phyloP scores from a whole-genome alignment of 2,888 invertebrate species.

The Anorthoa munda region DNA sequence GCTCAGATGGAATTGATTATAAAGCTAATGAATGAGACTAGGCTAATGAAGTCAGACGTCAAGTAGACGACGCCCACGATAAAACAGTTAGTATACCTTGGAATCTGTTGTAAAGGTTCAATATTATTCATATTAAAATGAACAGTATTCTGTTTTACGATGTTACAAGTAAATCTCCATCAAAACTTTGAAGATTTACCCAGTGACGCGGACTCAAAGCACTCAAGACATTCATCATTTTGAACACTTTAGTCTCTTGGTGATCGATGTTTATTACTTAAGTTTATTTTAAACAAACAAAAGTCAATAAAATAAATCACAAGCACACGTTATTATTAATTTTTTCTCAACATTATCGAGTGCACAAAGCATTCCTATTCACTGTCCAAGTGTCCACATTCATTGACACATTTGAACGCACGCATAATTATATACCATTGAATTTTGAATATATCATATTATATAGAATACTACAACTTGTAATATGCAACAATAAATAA shows the following conservation, averaged over 20 bases:
- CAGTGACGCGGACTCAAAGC: neutral
- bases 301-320: conserved; percentile 36
- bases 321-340: conserved; percentile 25
- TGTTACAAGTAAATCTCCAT: conserved; percentile 7
- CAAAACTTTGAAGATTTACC: conserved; percentile 9
- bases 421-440: conserved; percentile 37
- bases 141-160: neutral
- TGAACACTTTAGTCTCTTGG: conserved; percentile 8
- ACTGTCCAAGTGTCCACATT: conserved; percentile 18
- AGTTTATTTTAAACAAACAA: conserved; percentile 18
- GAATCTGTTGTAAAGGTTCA: neutral
- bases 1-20: neutral
- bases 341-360: conserved; percentile 19
- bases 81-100: neutral
- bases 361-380: conserved; percentile 21
- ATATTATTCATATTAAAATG: neutral
- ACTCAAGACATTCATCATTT: conserved; percentile 9
- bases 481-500: conserved; percentile 69
- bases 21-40: neutral
- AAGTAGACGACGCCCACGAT: neutral
- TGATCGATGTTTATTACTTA: conserved; percentile 19
- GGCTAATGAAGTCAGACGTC: conserved; percentile 6
- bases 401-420: conserved; percentile 42
- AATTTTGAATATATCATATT: conserved; percentile 69
- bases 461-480: conserved; percentile 54